Base-by-base conservation (phyloP, 2,113 vertebrate species). In the Xiphias gladius region DNA sequence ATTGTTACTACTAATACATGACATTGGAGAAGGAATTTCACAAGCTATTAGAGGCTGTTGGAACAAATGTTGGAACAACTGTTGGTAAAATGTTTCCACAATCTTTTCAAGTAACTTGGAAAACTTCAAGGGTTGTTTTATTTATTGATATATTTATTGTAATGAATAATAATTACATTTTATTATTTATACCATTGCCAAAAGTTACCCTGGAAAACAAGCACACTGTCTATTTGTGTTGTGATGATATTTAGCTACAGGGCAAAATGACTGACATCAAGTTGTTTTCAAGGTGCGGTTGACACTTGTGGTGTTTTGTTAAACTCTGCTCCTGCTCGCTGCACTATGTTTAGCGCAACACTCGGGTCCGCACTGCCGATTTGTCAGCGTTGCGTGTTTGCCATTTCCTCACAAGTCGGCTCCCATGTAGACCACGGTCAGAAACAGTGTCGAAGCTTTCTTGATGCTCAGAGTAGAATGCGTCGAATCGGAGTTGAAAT, bases 81-180 rank as follows among this genome's bases (percentile, higher is more conserved):
- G 58, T 75, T 28, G 9, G n/a, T 62, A 57, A 14, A 57, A 52
- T 14, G 43, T 66, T 83, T 84, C 71, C 68, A 35, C 24, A n/a
- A 71, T 20, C 30, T 86, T 78, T 88, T 68, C 54, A 68, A 57
- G 37, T 48, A 77, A 69, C 64, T 55, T 32, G 43, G 64, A 84
- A 30, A 76, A 83, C 66, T 76, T 89, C 79, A 86, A 69, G 73
- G 85, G 82, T 93, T 85, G 86, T 93, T 92, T 90, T 94, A 91
- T 94, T 93, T 93, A 95, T 92, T 93, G 80, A 89, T 79, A 83
- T 95, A 95, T 95, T 95, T 96, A 95, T 93, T 92, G 35, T 82
- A 79, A 90, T 88, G 69, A 91, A 63, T 92, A 84, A 80, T 92
- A 89, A 82, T 87, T 89, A 55, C 86, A 59, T 88, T 55, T 84